Evolutionary conservation across 2,888 invertebrate species (phyloP).

Genomic region (Neoitamus cyanurus): DNA sequence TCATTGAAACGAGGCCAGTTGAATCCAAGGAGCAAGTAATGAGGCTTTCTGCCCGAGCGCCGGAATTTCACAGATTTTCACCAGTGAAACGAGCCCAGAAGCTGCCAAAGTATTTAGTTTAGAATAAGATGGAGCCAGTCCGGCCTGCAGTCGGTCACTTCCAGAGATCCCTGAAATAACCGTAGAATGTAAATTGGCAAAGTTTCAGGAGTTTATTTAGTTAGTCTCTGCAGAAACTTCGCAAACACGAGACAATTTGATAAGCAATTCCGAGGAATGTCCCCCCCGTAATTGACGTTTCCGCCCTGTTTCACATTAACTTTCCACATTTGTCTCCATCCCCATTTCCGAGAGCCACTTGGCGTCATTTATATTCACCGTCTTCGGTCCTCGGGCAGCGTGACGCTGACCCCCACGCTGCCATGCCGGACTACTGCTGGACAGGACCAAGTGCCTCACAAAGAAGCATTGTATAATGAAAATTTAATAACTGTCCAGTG

Average conservation of each 20-base stretch:
- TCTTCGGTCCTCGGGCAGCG: not conserved
- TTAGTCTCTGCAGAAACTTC: not conserved
- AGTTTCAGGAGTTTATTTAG: conserved; percentile 18
- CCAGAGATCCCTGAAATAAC: not conserved
- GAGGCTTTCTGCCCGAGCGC: not conserved
- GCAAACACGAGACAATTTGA: not conserved
- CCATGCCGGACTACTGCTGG: not conserved
- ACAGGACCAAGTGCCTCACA: not conserved
- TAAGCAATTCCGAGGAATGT: conserved; percentile 11
- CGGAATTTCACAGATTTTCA: not conserved
- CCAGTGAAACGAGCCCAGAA: not conserved
- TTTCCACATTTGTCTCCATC: not conserved
- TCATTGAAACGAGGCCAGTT: not conserved
- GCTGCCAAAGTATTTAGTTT: not conserved
- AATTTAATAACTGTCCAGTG: conserved; percentile 29
- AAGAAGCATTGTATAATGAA: not conserved
- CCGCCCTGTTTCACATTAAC: conserved; percentile 3
- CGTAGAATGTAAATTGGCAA: conserved; percentile 1
- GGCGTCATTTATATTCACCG: not conserved
- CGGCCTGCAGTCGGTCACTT: not conserved
- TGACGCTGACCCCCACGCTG: not conserved
- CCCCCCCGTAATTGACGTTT: not conserved
- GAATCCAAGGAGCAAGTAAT: not conserved
- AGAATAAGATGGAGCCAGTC: not conserved
- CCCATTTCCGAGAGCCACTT: not conserved